Evolutionary conservation across 2,888 invertebrate genomes (phyloP), one percentile per base, ranked within the genome.

Genomic region (Sphaerolaimus hirsutus): DNA sequence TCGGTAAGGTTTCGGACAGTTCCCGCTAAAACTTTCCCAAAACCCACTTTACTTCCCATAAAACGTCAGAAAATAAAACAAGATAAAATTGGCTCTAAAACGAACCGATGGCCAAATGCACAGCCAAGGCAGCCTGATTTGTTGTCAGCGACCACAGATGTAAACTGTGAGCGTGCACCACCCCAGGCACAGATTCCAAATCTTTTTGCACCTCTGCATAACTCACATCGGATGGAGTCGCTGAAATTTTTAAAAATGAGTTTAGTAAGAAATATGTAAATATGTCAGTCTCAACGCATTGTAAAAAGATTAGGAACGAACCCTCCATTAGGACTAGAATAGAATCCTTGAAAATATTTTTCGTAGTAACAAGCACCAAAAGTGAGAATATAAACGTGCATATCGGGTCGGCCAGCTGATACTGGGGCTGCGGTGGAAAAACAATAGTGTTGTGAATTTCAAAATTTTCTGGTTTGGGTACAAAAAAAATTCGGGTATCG

Each of bases 61-160:
- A 23, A 22, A 22, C 7, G 23, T 21, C 21, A 10, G 23, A 22
- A 37, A 37, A 37, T 14, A 5, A 37, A 7, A n/a, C 5, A 19
- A 7, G 5, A 17, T 14, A 7, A 37, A 7, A 32, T 32, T 32
- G 14, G 14, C 19, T 7, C 37, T 22, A 22, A 2, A 2, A 48
- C 51, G 76, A 68, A 89, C 89, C 76, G 56, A 91, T 79, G 43
- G 84, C 93, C 50, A 97, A 71, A 69, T 97, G 93, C n/a, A 87
- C 89, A n/a, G 89, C 80, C 51, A 93, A 70, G 21, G 93, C 91
- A 22, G 81, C 79, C 72, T 89, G 91, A 69, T 89, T 86, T 59
- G 89, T 73, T 51, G 87, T 91, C 24, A 97, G 72, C 23, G 89
- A 87, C 93, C 93, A 93, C 65, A 97, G 79, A 57, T 91, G 74